Conservation (phyloP, 30 jellyfish, hydroid and myxozoan species). For the Pelagia noctiluca region DNA sequence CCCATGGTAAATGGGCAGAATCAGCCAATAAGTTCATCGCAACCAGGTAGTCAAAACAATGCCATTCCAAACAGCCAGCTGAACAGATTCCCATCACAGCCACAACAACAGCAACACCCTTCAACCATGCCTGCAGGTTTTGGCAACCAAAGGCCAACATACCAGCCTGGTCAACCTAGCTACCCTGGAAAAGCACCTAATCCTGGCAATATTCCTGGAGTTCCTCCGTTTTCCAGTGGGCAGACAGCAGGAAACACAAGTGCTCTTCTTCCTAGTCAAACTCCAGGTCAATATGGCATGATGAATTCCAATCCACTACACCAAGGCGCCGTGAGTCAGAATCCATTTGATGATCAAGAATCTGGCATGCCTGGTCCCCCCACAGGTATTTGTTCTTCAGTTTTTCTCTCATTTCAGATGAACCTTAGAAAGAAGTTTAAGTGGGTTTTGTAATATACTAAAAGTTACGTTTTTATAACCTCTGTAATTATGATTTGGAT, state of each 20-base stretch:
- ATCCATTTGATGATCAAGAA: slow-evolving; percentile 40
- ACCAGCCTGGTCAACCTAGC: slow-evolving; percentile 6
- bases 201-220: neutral
- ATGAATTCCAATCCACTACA: neutral
- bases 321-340: neutral
- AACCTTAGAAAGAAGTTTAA: neutral
- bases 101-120: slow-evolving; percentile 5
- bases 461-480: neutral
- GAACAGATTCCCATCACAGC: slow-evolving; percentile 27
- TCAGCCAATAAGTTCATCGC: slow-evolving; percentile 33
- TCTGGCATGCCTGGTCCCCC: slow-evolving; percentile 33
- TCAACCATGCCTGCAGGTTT: slow-evolving; percentile 4
- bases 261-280: neutral
- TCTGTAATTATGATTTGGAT: neutral
- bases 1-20: slow-evolving; percentile 3
- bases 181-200: slow-evolving; percentile 50
- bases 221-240: neutral
- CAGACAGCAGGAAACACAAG: neutral
- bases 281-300: neutral
- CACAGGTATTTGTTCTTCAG: slow-evolving; percentile 7
- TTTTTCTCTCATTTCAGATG: neutral
- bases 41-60: slow-evolving; percentile 9
- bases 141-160: neutral
- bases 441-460: neutral
- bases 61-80: neutral